Evolutionary conservation across 2,113 vertebrate species (phyloP).

Genomic region (Calypte anna): DNA sequence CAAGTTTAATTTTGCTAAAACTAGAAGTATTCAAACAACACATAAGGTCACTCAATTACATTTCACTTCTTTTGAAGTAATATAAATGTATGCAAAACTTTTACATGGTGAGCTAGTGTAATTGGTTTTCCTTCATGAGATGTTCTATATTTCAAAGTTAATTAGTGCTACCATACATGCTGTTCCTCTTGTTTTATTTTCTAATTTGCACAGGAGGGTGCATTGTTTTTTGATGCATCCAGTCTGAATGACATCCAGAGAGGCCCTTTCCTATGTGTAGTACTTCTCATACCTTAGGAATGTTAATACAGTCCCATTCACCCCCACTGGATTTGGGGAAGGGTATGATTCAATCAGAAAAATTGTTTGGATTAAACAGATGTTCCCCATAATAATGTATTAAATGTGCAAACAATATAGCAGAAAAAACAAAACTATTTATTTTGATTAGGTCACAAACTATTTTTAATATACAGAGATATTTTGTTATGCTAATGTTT

Average conservation of each 20-base stretch:
- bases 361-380: neutral
- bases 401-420: neutral
- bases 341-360: neutral
- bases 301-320: neutral
- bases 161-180: neutral
- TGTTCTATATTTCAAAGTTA: slow-evolving; percentile 23
- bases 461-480: neutral
- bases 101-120: neutral
- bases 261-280: neutral
- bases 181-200: slow-evolving; percentile 12
- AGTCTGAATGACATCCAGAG: neutral
- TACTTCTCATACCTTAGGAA: neutral
- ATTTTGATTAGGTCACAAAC: neutral
- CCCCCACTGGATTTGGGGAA: neutral
- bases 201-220: neutral
- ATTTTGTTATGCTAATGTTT: neutral
- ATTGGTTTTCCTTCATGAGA: neutral
- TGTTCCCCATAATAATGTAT: neutral
- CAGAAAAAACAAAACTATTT: neutral
- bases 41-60: neutral
- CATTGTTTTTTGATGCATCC: neutral
- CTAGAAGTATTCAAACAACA: neutral
- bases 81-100: neutral
- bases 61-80: neutral
- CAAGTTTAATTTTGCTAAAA: neutral